phyloP scores from a whole-genome alignment of 2,113 vertebrate genomes.

The Phalacrocorax carbo region DNA sequence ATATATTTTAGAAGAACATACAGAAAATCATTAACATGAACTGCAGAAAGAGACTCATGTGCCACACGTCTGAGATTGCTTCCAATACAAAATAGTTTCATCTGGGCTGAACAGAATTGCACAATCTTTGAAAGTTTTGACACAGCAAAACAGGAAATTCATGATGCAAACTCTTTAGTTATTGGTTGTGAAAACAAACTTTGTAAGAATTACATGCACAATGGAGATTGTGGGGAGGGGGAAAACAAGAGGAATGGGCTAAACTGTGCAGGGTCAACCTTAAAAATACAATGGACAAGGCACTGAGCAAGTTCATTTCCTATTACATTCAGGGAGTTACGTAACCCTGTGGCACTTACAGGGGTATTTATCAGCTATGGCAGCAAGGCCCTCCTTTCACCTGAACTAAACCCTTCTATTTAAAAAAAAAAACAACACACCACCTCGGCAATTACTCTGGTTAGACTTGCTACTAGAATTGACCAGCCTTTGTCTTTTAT shows the following conservation, averaged over 20 bases:
- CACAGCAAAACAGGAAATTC: constrained; percentile 76
- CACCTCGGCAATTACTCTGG: neutral
- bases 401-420: neutral
- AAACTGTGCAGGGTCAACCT: neutral
- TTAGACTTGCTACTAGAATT: neutral
- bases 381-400: neutral
- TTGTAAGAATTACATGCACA: neutral
- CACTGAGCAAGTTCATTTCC: neutral
- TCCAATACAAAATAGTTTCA: constrained; percentile 40
- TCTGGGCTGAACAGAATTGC: constrained; percentile 62
- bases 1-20: neutral
- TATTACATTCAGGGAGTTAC: neutral
- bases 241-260: neutral
- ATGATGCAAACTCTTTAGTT: constrained; percentile 23
- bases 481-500: neutral
- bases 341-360: neutral
- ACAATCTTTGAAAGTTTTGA: constrained; percentile 72
- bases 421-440: neutral
- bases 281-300: neutral
- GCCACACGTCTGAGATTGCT: constrained; percentile 1
- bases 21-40: neutral
- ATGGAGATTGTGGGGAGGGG: neutral
- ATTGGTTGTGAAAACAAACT: neutral
- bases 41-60: neutral
- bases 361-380: neutral